Evolutionary conservation across 2,888 invertebrate genomes (phyloP).

Genomic region (Sinohyriopsis cumingii): DNA sequence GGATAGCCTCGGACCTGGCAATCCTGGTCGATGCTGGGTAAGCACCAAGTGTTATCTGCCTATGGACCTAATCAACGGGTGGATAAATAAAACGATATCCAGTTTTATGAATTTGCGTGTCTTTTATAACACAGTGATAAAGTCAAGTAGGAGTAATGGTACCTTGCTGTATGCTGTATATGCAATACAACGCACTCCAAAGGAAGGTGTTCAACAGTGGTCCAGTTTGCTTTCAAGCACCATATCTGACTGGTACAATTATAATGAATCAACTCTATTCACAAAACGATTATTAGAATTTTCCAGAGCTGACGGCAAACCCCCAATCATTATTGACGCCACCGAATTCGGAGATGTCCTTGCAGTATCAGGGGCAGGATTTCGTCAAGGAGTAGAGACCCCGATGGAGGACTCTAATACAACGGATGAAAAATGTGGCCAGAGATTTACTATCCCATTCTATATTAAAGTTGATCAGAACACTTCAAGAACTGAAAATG

Average conservation of each 20-base stretch:
- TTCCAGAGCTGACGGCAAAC: background rate
- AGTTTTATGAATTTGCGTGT: constrained; percentile 19
- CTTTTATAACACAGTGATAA: constrained; percentile 30
- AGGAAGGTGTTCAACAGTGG: constrained; percentile 12
- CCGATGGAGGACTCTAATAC: constrained; percentile 17
- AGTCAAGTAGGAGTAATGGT: constrained; percentile 6
- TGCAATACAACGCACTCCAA: constrained; percentile 17
- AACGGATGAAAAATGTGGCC: constrained; percentile 25
- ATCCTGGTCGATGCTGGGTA: constrained; percentile 34
- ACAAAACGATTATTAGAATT: constrained; percentile 13
- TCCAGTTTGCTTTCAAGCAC: constrained; percentile 9
- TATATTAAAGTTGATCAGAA: constrained; percentile 10
- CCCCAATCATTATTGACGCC: constrained; percentile 24
- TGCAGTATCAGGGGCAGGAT: constrained; percentile 22
- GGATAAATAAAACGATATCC: constrained; percentile 12
- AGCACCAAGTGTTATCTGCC: constrained; percentile 29
- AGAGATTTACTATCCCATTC: constrained; percentile 27
- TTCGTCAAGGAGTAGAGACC: constrained; percentile 22
- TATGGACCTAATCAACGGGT: constrained; percentile 18
- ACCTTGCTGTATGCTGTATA: constrained; percentile 9
- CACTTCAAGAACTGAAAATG: background rate
- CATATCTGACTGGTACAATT: constrained; percentile 27
- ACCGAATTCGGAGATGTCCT: constrained; percentile 27
- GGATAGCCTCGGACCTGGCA: constrained; percentile 16
- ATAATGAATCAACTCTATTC: constrained; percentile 16